These are phyloP conservation scores for Tenthredo livida DNA, from an alignment of 2,888 invertebrate species.

Conservation along the genomic window DNA sequence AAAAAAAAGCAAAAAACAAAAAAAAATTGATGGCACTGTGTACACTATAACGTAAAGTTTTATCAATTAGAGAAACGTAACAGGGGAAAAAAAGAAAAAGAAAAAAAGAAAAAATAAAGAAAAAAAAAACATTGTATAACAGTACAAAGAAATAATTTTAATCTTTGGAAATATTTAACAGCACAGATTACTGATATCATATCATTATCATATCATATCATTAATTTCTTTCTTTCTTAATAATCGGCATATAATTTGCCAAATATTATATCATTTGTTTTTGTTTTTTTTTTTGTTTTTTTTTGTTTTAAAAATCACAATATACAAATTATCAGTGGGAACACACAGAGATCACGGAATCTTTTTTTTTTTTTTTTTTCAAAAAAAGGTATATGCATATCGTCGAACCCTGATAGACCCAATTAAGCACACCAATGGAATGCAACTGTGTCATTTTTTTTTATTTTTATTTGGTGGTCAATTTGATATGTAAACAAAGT, in stretches of 20 bases:
- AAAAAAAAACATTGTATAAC: constrained; percentile 18
- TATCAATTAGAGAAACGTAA: neutral
- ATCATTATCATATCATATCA: neutral
- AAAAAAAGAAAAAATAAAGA: neutral
- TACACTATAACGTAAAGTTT: neutral
- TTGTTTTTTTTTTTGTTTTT: too few relatives aligned
- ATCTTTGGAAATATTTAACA: constrained; percentile 51
- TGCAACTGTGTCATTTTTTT: constrained; percentile 68
- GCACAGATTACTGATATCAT: constrained; percentile 43
- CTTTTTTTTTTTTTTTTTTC: constrained; percentile 52
- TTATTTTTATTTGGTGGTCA: constrained; percentile 65
- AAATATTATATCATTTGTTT: constrained; percentile 20
- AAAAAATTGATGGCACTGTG: neutral
- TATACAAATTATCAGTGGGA: constrained; percentile 55
- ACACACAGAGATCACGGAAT: constrained; percentile 68
- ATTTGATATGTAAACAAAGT: constrained; percentile 75
- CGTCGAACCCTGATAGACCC: constrained; percentile 62
- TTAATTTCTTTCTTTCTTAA: neutral
- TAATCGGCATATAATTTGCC: constrained; percentile 29
- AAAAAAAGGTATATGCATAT: constrained; percentile 65
- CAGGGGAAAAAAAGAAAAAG: neutral
- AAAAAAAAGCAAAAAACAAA: too few relatives aligned
- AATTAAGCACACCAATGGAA: constrained; percentile 69
- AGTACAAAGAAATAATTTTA: constrained; percentile 35
- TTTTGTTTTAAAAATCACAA: constrained; percentile 43